Percentiles rank a stretch among this genome's conserved stretches.
These are phyloP conservation scores for Lytechinus pictus DNA, from an alignment of 35 echinoderm and acorn worm genomes.

Conservation along the genomic window DNA sequence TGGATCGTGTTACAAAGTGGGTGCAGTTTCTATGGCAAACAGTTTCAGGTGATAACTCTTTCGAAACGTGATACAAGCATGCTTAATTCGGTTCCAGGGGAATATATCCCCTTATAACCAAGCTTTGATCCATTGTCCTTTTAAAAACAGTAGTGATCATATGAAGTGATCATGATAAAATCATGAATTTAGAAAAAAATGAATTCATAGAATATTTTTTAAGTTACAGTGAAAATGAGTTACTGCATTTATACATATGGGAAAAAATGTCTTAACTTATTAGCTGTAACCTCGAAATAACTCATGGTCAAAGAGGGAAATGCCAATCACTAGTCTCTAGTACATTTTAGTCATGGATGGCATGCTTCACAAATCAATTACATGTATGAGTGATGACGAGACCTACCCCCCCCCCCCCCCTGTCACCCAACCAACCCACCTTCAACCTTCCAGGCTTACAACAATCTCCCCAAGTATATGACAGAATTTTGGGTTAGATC, in stretches of 20 bases:
- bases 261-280: neutral
- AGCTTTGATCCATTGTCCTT: neutral
- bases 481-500: neutral
- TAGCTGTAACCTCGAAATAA: neutral
- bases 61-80: neutral
- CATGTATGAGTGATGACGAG: neutral
- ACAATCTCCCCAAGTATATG: neutral
- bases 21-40: neutral
- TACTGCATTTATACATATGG: too few relatives aligned
- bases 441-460: neutral
- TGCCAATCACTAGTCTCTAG: neutral
- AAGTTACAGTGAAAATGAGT: neutral
- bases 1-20: neutral
- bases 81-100: neutral
- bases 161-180: neutral
- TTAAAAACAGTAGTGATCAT: neutral
- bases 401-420: neutral
- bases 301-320: neutral
- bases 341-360: neutral
- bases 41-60: neutral
- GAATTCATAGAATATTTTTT: neutral
- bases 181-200: neutral
- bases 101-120: neutral
- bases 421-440: neutral
- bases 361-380: constrained; percentile 4